phyloP scores from a whole-genome alignment of 2,888 invertebrate species.

The Stegophylla sp. region DNA sequence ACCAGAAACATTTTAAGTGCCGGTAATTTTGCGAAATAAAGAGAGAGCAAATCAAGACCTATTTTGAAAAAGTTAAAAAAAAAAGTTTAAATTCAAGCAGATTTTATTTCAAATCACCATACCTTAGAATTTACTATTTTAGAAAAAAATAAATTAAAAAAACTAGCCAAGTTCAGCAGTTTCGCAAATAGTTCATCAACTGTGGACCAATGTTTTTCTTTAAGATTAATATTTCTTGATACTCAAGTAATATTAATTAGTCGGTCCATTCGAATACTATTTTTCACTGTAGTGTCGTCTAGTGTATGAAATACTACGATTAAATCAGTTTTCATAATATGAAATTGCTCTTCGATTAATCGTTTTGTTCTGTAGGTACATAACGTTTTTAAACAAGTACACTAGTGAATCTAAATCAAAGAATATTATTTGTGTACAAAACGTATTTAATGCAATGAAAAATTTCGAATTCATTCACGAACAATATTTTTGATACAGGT shows the following conservation, averaged over 20 bases:
- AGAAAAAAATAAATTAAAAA: too few species aligned
- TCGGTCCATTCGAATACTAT: too few species aligned
- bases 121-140: slow-evolving; percentile 16
- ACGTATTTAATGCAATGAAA: too few species aligned
- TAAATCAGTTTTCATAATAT: not conserved
- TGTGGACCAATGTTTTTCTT: not conserved
- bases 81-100: not conserved
- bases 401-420: too few species aligned
- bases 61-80: not conserved
- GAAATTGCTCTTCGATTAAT: too few species aligned
- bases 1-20: slow-evolving; percentile 31
- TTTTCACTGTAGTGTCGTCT: not conserved
- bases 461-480: too few species aligned
- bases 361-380: too few species aligned
- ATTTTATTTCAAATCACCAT: slow-evolving; percentile 15
- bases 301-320: not conserved
- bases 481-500: too few species aligned
- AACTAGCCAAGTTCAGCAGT: not conserved
- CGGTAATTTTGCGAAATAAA: not conserved
- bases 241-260: too few species aligned
- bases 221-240: too few species aligned
- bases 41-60: not conserved
- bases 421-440: too few species aligned
- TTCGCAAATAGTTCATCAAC: not conserved
- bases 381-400: too few species aligned